phyloP scores from a whole-genome alignment of 1,140 invertebrate genomes.

The Steinernema feltiae region DNA sequence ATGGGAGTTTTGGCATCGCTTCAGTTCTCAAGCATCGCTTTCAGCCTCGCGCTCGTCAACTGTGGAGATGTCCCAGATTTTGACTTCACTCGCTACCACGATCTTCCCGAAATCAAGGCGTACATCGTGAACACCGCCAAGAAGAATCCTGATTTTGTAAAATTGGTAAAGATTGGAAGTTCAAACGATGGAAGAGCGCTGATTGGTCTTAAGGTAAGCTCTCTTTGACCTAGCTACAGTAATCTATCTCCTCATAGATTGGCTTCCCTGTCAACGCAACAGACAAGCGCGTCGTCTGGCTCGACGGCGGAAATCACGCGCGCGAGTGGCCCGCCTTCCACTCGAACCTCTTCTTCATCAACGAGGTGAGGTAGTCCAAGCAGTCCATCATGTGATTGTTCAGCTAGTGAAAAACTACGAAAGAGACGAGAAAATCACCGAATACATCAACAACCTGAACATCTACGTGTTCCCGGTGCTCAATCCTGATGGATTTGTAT shows the following conservation, averaged over 20 bases:
- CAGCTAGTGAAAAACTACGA: slow-evolving; percentile 49
- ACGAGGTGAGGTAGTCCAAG: slow-evolving; percentile 29
- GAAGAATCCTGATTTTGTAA: slow-evolving; percentile 42
- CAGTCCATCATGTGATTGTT: slow-evolving; percentile 13
- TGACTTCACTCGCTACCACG: slow-evolving; percentile 40
- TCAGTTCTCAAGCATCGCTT: too few relatives aligned
- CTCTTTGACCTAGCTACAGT: background rate
- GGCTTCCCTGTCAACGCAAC: slow-evolving; percentile 28
- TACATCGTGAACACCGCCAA: slow-evolving; percentile 41
- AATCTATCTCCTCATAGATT: slow-evolving; percentile 23
- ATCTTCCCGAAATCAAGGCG: slow-evolving; percentile 45
- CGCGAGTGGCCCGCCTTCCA: slow-evolving; percentile 51
- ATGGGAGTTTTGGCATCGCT: too few relatives aligned
- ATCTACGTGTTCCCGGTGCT: slow-evolving; percentile 67
- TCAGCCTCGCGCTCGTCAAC: background rate
- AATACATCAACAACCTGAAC: slow-evolving; percentile 58
- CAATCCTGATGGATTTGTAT: slow-evolving; percentile 71
- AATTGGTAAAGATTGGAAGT: slow-evolving; percentile 38
- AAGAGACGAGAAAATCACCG: slow-evolving; percentile 47
- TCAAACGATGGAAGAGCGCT: slow-evolving; percentile 39
- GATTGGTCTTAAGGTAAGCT: slow-evolving; percentile 43
- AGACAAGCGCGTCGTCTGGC: slow-evolving; percentile 47
- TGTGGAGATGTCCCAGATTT: slow-evolving; percentile 17
- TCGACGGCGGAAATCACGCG: slow-evolving; percentile 54
- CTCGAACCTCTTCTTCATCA: slow-evolving; percentile 49